These are phyloP conservation scores for Heliothis virescens DNA, from an alignment of 1,140 invertebrate species.

Conservation along the genomic window DNA sequence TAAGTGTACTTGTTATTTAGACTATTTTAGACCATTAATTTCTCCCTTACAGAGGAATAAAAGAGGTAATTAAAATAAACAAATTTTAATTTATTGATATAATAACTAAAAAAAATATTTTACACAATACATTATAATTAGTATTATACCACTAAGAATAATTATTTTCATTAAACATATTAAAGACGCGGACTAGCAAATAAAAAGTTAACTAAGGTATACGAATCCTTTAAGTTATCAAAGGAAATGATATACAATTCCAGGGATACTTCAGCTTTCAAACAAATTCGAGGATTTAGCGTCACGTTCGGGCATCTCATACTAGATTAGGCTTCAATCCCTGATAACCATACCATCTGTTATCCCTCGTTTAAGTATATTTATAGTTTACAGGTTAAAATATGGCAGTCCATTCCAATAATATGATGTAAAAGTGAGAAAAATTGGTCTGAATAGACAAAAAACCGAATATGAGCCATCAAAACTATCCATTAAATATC, in stretches of 20 bases:
- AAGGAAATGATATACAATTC: slow-evolving; percentile 42
- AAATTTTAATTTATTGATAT: slow-evolving; percentile 86
- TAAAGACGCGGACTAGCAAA: slow-evolving; percentile 83
- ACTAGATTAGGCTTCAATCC: slow-evolving; percentile 31
- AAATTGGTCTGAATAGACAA: slow-evolving; percentile 83
- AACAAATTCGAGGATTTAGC: slow-evolving; percentile 36
- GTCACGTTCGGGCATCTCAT: not conserved
- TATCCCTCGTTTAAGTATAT: slow-evolving; percentile 45
- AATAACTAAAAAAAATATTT: slow-evolving; percentile 85
- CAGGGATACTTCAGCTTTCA: slow-evolving; percentile 27
- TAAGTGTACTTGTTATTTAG: no score
- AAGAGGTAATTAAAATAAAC: slow-evolving; percentile 77
- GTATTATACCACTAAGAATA: slow-evolving; percentile 84
- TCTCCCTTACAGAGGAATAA: slow-evolving; percentile 22
- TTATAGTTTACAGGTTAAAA: slow-evolving; percentile 67
- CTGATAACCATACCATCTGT: slow-evolving; percentile 38
- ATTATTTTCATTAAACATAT: slow-evolving; percentile 82
- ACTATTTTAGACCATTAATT: no score
- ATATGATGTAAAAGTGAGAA: slow-evolving; percentile 81
- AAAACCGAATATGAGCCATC: slow-evolving; percentile 69
- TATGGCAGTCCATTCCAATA: slow-evolving; percentile 81
- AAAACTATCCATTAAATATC: slow-evolving; percentile 77
- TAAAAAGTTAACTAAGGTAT: slow-evolving; percentile 78
- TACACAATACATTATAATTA: slow-evolving; percentile 85
- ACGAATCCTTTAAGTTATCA: slow-evolving; percentile 64